Evolutionary conservation across 37 sponge, comb jelly and placozoan species (phyloP), one percentile per base, ranked within the genome.

Genomic region (Geodia barretti): DNA sequence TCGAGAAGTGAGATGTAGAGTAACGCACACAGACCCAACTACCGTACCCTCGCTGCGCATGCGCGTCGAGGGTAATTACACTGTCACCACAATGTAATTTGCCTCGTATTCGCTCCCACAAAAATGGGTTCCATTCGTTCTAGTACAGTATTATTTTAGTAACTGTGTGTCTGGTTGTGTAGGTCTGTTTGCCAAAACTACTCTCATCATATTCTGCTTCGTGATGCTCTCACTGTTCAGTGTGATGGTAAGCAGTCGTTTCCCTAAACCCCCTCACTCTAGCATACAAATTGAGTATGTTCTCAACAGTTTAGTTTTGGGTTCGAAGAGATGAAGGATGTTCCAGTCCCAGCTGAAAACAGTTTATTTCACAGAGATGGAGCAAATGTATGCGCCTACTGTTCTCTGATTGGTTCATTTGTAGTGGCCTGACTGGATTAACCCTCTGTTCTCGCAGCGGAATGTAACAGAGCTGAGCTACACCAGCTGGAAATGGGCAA

Each of bases 141-240:
- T n/a, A n/a, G n/a, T n/a, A n/a, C n/a, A n/a, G n/a, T 7, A 7
- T 47, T 47, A 14, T 47, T 7, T 47, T 47, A 47, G 54, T 47
- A n/a, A n/a, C 54, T 47, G 54, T 47, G 54, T 47, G 7, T 47
- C 54, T 47, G 14, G 14, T n/a, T 54, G 8, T 76, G 30, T 64
- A 91, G 96, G 94, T 63, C 60, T 98, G 74, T 98, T 98, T 84
- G 98, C 98, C 59, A 95, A 92, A 64, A 83, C 98, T 20, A 84
- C 89, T 21, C 78, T 96, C 34, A 64, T 95, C 61, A 98, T 98
- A 1, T 98, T 98, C 65, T 60, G 88, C 39, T 66, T 64, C 36
- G 96, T 98, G 30, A 81, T 93, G 77, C 37, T 90, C 9, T 87
- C 98, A n/a, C 70, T 98, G 14, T 79, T 77, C n/a, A 79, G 93